These are phyloP conservation scores for Amphibalanus amphitrite DNA, from an alignment of 1,140 invertebrate species.

Conservation along the genomic window DNA sequence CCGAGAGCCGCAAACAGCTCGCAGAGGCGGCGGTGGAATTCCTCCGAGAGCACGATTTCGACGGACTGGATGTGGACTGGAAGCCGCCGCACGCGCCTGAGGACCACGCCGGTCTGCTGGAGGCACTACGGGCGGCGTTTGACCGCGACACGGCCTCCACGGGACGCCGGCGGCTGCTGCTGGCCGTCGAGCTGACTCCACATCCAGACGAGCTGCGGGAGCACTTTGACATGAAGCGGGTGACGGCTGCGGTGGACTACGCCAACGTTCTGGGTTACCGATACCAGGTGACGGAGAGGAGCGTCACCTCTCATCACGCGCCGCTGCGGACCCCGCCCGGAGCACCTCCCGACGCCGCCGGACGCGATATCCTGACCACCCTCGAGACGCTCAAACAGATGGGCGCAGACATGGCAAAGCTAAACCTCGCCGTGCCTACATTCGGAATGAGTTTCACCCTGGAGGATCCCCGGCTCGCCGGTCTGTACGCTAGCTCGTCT, in stretches of 20 bases:
- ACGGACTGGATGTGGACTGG: not conserved
- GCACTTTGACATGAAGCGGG: not conserved
- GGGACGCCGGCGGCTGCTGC: not conserved
- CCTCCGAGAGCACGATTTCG: not conserved
- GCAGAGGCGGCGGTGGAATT: not conserved
- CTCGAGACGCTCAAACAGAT: not conserved
- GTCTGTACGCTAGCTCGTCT: not conserved
- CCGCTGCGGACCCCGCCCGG: not conserved
- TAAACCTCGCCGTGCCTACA: not conserved
- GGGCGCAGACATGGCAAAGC: not conserved
- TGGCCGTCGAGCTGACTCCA: not conserved
- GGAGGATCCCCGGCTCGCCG: no score
- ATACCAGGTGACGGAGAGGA: not conserved
- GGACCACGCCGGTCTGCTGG: not conserved
- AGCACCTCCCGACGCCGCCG: not conserved
- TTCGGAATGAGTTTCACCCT: not conserved
- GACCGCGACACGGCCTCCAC: not conserved
- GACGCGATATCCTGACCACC: not conserved
- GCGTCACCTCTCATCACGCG: not conserved
- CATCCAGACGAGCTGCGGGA: not conserved
- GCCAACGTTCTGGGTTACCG: not conserved
- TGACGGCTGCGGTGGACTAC: not conserved
- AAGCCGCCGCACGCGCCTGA: not conserved
- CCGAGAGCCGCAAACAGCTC: not conserved
- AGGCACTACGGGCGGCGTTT: not conserved